phyloP scores from a whole-genome alignment of 2,797 vertebrate genomes.

The Diglossa cyanea region DNA sequence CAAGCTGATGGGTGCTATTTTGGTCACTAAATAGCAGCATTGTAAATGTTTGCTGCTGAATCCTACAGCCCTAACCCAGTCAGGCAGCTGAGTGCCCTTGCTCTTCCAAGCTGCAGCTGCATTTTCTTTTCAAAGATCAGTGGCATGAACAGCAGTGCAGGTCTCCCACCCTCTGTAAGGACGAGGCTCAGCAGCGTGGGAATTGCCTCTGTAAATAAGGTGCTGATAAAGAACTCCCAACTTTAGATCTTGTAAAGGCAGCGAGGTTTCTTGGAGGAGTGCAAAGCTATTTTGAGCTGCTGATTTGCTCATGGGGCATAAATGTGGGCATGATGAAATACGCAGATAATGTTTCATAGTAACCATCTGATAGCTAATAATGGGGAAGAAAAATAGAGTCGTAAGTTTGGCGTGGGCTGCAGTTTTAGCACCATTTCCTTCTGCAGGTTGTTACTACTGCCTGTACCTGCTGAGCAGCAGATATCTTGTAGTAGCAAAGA shows the following conservation, averaged over 20 bases:
- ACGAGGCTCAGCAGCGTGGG: not conserved
- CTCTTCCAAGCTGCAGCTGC: not conserved
- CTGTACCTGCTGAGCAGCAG: not conserved
- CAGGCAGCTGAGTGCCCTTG: not conserved
- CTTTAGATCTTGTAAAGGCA: not conserved
- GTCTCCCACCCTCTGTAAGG: not conserved
- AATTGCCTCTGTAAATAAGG: constrained; percentile 9
- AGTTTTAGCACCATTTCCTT: not conserved
- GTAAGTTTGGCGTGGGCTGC: not conserved
- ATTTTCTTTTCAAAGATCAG: not conserved
- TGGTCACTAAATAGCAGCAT: not conserved
- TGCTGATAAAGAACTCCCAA: not conserved
- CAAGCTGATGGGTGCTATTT: not conserved
- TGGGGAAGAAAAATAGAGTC: not conserved
- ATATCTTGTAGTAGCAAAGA: not conserved
- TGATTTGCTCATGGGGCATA: not conserved
- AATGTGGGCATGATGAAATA: constrained; percentile 18
- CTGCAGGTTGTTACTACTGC: not conserved
- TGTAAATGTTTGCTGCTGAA: not conserved
- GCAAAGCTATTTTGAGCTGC: constrained; percentile 1
- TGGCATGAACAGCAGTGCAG: not conserved
- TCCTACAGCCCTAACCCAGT: not conserved
- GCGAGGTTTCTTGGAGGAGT: not conserved
- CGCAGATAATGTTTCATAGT: constrained; percentile 42
- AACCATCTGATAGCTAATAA: constrained; percentile 36